Evolutionary conservation across 1,140 invertebrate genomes (phyloP), one percentile per base, ranked within the genome.

Genomic region (Thaumetopoea pityocampa): DNA sequence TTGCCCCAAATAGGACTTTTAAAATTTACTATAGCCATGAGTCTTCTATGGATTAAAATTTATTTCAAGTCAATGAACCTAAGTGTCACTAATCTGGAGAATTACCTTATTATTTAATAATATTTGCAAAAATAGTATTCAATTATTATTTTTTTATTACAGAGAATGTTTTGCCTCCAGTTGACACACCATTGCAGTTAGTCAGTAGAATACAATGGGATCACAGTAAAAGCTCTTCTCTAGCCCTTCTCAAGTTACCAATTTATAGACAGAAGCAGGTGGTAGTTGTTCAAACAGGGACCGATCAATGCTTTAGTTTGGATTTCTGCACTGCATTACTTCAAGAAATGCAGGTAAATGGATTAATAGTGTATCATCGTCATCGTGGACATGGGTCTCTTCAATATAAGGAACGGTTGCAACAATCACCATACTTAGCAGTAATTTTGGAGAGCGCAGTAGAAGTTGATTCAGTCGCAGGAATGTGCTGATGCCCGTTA

Each of bases 81-180:
- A n/a, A n/a, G n/a, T n/a, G n/a, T n/a, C n/a, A n/a, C n/a, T n/a
- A n/a, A n/a, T n/a, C n/a, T n/a, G n/a, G n/a, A n/a, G n/a, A n/a
- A n/a, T n/a, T n/a, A n/a, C n/a, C n/a, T n/a, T n/a, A n/a, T n/a
- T n/a, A n/a, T n/a, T 4, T 26, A 11, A 1, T n/a, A 9, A 2
- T 9, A 26, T 26, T 26, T 26, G 9, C 2, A 10, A n/a, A 8
- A 28, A 28, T 7, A 11, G 5, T 2, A 2, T 28, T 28, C 5
- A 1, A 14, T 14, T 30, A 7, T n/a, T 16, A 15, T 34, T 16
- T 19, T 9, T 12, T 26, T 19, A 5, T 49, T 51, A 6, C 35
- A 58, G 51, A 63, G 24, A 59, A 59, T 40, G 33, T 62, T 5
- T 20, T 62, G 8, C 58, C 57, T 7, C 63, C 63, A 0, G 44